Conservation (phyloP, 2,113 vertebrate genomes). For the Acrocephalus arundinaceus region DNA sequence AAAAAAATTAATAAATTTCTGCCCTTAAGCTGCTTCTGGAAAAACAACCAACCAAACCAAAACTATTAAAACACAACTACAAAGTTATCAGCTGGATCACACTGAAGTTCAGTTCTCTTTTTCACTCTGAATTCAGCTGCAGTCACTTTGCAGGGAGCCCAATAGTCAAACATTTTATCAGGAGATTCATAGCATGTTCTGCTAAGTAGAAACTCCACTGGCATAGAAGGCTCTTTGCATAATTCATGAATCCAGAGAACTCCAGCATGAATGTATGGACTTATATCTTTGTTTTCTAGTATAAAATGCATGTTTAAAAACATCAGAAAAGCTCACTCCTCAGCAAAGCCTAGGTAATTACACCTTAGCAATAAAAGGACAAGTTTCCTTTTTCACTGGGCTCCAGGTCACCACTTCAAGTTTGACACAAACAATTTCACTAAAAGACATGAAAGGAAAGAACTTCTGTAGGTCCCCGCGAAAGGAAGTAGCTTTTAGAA, state of each 20-base stretch:
- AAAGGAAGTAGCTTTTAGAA: background rate
- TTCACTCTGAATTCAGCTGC: background rate
- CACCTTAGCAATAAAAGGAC: background rate
- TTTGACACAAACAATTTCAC: background rate
- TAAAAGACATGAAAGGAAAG: background rate
- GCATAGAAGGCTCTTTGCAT: background rate
- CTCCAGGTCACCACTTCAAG: background rate
- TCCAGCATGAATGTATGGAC: accelerated
- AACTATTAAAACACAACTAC: background rate
- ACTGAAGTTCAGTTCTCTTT: background rate
- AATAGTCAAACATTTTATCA: background rate
- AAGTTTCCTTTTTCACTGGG: background rate
- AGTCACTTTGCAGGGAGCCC: background rate
- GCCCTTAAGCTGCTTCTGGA: background rate
- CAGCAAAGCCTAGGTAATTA: background rate
- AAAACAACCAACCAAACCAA: background rate
- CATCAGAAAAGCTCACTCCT: background rate
- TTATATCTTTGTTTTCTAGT: background rate
- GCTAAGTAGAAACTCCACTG: background rate
- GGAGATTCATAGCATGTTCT: background rate
- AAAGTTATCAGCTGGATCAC: background rate
- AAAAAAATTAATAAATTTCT: background rate
- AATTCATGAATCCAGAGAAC: background rate
- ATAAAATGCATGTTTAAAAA: background rate
- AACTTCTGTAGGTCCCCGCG: background rate